A percentile compares a stretch with the other conserved stretches of the same genome.
These are phyloP conservation scores for Sapajus apella DNA, from an alignment of 2,113 vertebrate genomes.

Conservation along the genomic window DNA sequence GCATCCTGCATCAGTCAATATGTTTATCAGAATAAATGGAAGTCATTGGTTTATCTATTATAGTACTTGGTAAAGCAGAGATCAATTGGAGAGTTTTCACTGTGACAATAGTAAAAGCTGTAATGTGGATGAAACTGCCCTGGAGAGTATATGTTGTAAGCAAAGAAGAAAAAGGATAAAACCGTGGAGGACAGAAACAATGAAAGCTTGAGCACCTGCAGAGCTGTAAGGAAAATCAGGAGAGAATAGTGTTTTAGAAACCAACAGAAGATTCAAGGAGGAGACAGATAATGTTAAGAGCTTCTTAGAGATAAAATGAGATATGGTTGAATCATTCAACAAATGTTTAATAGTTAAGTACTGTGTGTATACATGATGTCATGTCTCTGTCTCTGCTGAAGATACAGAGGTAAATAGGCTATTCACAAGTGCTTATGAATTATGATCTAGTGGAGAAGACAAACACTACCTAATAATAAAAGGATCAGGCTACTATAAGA, in stretches of 20 bases:
- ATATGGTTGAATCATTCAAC: not conserved
- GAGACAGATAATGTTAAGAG: not conserved
- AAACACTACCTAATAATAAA: not conserved
- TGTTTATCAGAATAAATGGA: not conserved
- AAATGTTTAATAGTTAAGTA: not conserved
- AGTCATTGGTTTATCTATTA: not conserved
- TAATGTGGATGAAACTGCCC: not conserved
- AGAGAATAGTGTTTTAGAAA: not conserved
- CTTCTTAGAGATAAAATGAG: constrained; percentile 15
- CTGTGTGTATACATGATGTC: not conserved
- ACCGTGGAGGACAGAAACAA: not conserved
- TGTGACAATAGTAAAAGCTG: not conserved
- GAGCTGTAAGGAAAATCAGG: not conserved
- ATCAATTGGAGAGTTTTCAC: not conserved
- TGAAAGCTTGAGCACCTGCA: not conserved
- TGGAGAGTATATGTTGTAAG: not conserved
- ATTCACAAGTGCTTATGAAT: not conserved
- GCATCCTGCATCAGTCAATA: not conserved
- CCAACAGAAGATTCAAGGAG: not conserved
- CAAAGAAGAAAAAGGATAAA: not conserved
- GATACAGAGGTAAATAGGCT: not conserved
- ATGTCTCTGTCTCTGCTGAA: not conserved
- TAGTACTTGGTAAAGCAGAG: not conserved
- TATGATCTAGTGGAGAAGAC: not conserved
- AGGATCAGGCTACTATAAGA: not conserved